Evolutionary conservation across 2,113 vertebrate genomes (phyloP), one percentile per base, ranked within the genome.

Genomic region (Lepus americanus): DNA sequence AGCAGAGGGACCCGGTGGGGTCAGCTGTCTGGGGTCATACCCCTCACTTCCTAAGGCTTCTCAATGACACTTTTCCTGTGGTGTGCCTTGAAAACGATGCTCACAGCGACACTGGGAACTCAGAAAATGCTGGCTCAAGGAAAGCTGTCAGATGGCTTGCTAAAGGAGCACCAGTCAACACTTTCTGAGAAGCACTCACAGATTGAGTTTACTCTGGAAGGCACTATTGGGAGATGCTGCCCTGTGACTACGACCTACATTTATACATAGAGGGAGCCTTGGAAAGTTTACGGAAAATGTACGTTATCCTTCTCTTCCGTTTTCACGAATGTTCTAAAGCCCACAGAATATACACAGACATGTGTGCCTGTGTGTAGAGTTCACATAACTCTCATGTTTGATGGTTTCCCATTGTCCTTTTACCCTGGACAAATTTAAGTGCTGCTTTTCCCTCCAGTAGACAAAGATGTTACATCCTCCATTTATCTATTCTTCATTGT

Each of bases 351-450:
- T 0, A 20, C 9, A 2, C 6, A 51, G 6, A 82, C 13, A 13
- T 0, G 0, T 0, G 23, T 23, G 1, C 11, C 11, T n/a, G 44
- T 4, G 17, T 5, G 14, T 2, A 14, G 7, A 14, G 55, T 67
- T 31, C 19, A 44, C 33, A 9, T 17, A 23, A 27, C 23, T 61
- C 22, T 86, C 61, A 10, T 10, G 10, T 44, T 19, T 85, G 78
- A 76, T 2, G 55, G 67, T 25, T 83, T 64, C 55, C 10, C 25
- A 39, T 3, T 53, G 22, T 63, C 70, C 16, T 84, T 36, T 36
- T 55, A 29, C 44, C 16, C 6, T 33, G 29, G 80, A 33, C 13
- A 25, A 49, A 44, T 66, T 31, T 90, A 36, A 73, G 29, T 69
- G 13, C 1, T 91, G 59, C 36, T 74, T 31, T 44, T 20, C 25